Evolutionary conservation across 1,140 invertebrate genomes (phyloP).

Genomic region (Laupala kohalensis): DNA sequence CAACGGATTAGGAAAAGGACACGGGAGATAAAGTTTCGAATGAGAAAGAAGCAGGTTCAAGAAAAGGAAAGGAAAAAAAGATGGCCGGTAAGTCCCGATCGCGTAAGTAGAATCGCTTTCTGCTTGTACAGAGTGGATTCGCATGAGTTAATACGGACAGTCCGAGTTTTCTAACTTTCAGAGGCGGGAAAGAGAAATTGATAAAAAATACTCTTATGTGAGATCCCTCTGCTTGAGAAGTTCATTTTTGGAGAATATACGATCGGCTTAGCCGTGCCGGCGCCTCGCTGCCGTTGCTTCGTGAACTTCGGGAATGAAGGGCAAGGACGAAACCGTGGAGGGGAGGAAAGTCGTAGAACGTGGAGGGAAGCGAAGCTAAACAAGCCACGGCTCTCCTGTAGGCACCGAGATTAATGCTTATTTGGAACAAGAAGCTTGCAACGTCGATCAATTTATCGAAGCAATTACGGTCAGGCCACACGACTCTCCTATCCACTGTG

Average conservation of each 20-base stretch:
- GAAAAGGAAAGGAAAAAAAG: neutral
- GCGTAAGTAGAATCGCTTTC: neutral
- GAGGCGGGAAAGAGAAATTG: neutral
- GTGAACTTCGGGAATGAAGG: neutral
- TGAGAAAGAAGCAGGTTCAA: neutral
- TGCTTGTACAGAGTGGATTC: no score
- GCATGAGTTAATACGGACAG: neutral
- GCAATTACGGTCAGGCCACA: neutral
- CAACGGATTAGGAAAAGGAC: neutral
- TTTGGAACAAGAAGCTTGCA: neutral
- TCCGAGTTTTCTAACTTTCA: neutral
- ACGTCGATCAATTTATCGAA: neutral
- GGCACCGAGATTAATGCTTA: neutral
- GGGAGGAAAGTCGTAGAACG: neutral
- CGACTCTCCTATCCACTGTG: no score
- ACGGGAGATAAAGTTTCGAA: neutral
- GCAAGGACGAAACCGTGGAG: no score
- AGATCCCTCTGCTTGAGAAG: neutral
- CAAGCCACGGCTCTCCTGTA: neutral
- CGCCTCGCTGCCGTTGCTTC: neutral
- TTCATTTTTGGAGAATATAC: neutral
- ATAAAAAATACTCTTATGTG: neutral
- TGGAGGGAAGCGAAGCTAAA: neutral
- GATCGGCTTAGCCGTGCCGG: neutral
- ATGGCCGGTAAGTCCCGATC: neutral